These are phyloP conservation scores for Caenorhabditis macrosperma DNA, from an alignment of 2,888 invertebrate genomes.

Conservation along the genomic window DNA sequence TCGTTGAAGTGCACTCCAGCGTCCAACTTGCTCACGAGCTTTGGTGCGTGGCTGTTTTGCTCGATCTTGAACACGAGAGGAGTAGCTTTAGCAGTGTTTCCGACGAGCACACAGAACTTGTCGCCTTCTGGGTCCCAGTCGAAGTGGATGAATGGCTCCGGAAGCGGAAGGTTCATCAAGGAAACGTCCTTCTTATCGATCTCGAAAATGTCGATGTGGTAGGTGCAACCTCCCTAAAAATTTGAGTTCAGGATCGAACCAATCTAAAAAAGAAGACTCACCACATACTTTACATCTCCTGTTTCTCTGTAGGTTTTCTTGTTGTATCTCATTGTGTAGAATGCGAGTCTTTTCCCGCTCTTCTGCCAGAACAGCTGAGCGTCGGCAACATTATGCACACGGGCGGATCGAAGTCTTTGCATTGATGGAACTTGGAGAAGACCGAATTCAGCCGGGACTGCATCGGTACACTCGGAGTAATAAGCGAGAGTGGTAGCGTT, in stretches of 20 bases:
- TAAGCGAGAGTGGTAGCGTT: constrained; percentile 96
- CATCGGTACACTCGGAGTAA: constrained; percentile 87
- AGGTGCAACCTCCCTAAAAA: constrained; percentile 88
- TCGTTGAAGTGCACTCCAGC: constrained; percentile 76
- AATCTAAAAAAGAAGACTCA: constrained; percentile 80
- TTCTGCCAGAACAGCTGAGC: constrained; percentile 98
- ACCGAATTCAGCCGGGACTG: constrained; percentile 77
- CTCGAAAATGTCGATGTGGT: constrained; percentile 98
- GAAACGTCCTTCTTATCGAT: constrained; percentile 91
- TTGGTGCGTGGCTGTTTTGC: constrained; percentile 73
- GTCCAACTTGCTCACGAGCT: constrained; percentile 75
- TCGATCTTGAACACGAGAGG: constrained; percentile 77
- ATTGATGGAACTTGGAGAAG: constrained; percentile 73
- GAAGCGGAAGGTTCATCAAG: constrained; percentile 96
- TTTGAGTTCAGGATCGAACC: not conserved
- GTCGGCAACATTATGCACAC: constrained; percentile 93
- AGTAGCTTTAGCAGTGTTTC: constrained; percentile 81
- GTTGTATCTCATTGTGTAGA: constrained; percentile 89
- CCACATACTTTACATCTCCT: constrained; percentile 92
- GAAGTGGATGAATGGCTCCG: constrained; percentile 87
- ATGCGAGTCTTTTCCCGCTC: constrained; percentile 93
- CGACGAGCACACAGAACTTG: constrained; percentile 96
- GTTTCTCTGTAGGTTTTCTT: constrained; percentile 91
- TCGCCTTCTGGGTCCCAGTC: constrained; percentile 98
- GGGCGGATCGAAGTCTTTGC: constrained; percentile 81